These are phyloP conservation scores for Neoseiulus cucumeris DNA, from an alignment of 1,140 invertebrate species.

Conservation along the genomic window DNA sequence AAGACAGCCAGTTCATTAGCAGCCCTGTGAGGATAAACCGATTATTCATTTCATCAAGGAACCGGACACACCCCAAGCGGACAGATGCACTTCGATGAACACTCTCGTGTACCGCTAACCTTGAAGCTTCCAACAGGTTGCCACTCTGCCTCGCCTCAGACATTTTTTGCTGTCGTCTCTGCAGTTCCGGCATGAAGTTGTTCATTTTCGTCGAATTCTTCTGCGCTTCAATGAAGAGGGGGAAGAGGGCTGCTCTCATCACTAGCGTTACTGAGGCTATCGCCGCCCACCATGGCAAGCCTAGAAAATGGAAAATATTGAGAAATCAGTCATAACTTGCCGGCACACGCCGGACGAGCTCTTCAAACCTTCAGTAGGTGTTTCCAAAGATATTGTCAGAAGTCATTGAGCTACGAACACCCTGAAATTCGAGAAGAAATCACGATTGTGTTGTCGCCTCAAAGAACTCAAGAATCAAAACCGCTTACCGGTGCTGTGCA, in stretches of 20 bases:
- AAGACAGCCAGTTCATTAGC: slow-evolving; percentile 50
- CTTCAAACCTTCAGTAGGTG: no score
- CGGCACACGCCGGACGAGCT: neutral
- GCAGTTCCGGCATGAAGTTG: slow-evolving; percentile 58
- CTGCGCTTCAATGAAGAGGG: slow-evolving; percentile 55
- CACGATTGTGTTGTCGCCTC: neutral
- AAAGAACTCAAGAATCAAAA: neutral
- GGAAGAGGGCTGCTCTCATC: slow-evolving; percentile 52
- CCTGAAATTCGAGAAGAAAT: neutral
- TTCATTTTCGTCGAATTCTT: slow-evolving; percentile 51
- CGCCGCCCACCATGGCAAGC: neutral
- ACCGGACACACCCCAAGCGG: no score
- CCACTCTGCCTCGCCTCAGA: slow-evolving; percentile 55
- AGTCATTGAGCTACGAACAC: neutral
- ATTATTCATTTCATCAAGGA: no score
- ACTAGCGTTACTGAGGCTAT: slow-evolving; percentile 42
- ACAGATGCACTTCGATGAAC: no score
- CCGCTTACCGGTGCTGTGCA: neutral
- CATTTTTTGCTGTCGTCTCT: slow-evolving; percentile 54
- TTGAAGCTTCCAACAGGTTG: slow-evolving; percentile 42
- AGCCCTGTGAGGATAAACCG: no score
- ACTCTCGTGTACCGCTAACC: slow-evolving; percentile 40
- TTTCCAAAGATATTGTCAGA: slow-evolving; percentile 7
- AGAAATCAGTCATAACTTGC: slow-evolving; percentile 15
- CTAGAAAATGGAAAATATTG: slow-evolving; percentile 19